These are phyloP conservation scores for Drosophila lini DNA, from an alignment of 1,140 invertebrate genomes.

Conservation along the genomic window DNA sequence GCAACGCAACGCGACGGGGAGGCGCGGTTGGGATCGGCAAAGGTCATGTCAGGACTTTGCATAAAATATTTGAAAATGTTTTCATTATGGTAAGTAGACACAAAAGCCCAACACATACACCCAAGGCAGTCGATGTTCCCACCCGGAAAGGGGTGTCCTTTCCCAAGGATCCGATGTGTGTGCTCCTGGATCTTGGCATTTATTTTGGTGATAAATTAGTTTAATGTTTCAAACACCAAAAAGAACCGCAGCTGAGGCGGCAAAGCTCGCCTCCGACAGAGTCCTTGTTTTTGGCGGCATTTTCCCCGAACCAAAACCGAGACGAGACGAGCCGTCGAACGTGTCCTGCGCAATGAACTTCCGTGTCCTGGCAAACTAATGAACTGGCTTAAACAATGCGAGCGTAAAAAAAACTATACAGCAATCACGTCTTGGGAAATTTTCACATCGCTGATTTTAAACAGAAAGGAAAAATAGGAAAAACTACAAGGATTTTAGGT, in stretches of 20 bases:
- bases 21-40: conserved; percentile 59
- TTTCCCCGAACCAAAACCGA: conserved; percentile 7
- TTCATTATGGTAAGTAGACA: conserved; percentile 81
- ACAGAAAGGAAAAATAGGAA: conserved; percentile 24
- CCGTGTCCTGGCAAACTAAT: conserved; percentile 54
- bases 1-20: conserved; percentile 50
- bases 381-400: conserved; percentile 72
- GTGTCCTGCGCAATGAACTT: conserved; percentile 54
- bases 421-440: conserved; percentile 66
- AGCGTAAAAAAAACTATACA: conserved; percentile 32
- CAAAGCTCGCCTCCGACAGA: conserved; percentile 48
- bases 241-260: conserved; percentile 65
- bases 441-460: conserved; percentile 74
- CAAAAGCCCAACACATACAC: conserved; percentile 59
- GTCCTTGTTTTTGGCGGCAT: conserved; percentile 57
- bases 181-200: conserved; percentile 51
- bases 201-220: conserved; percentile 82
- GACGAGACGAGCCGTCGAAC: conserved; percentile 33
- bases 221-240: conserved; percentile 64
- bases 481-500: neutral
- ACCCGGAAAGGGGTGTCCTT: conserved; percentile 57
- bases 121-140: conserved; percentile 44
- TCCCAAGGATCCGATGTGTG: conserved; percentile 29
- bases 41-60: conserved; percentile 80
- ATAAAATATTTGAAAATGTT: conserved; percentile 83